phyloP scores from a whole-genome alignment of 2,797 vertebrate genomes.

The Myiotriccus ornatus region DNA sequence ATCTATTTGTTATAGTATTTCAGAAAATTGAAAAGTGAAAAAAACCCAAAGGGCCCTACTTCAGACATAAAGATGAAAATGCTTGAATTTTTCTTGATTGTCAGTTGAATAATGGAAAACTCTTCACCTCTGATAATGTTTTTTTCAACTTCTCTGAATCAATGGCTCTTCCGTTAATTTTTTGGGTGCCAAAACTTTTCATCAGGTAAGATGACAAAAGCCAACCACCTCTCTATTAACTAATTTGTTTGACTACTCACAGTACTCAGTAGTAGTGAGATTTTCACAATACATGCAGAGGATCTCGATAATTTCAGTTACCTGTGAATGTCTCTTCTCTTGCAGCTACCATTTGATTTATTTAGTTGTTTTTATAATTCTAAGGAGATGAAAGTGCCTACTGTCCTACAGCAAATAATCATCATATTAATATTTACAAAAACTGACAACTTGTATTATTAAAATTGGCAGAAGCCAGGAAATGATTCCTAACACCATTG shows the following conservation, averaged over 20 bases:
- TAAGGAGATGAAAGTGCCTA: slow-evolving; percentile 19
- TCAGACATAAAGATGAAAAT: background rate
- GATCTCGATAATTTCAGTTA: background rate
- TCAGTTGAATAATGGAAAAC: background rate
- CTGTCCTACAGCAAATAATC: slow-evolving; percentile 34
- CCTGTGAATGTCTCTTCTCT: background rate
- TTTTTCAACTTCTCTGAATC: background rate
- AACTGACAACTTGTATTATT: slow-evolving; percentile 30
- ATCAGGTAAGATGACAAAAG: background rate
- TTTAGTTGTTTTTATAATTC: slow-evolving; percentile 21
- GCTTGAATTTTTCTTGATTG: background rate
- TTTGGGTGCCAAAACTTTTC: background rate
- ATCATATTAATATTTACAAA: slow-evolving; percentile 29
- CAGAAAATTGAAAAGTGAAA: background rate
- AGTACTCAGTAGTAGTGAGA: background rate
- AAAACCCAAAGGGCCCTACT: background rate
- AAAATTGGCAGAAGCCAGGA: slow-evolving; percentile 32
- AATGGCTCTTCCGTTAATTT: background rate
- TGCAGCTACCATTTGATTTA: background rate
- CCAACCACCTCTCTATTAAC: background rate
- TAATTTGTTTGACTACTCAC: background rate
- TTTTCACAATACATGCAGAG: background rate
- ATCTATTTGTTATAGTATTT: background rate
- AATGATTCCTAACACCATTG: slow-evolving; percentile 25
- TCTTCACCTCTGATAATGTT: background rate